Base-by-base conservation (phyloP, 2,113 vertebrate species). In the Osmerus eperlanus region DNA sequence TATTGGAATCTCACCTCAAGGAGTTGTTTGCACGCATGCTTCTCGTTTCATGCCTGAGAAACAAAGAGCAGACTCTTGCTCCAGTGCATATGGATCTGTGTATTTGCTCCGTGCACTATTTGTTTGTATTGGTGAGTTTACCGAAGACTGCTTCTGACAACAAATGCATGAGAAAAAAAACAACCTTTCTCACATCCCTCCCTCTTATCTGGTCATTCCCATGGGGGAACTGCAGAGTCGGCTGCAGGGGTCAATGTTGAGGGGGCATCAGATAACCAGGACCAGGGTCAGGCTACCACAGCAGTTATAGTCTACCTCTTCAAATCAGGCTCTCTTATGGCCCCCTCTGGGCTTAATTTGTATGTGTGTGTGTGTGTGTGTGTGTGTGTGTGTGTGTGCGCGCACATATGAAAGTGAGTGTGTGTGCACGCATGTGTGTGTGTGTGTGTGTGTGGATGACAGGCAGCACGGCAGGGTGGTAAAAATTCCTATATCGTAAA, bases 251-350 rank as follows among this genome's bases (percentile, higher is more conserved):
- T 91, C 87, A 88, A 72, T 82, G 83, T 80, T 78, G 70, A 78
- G 74, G 85, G 85, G 85, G 88, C 85, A 88, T 87, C 78, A 88
- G 88, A 92, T 90, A 91, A 88, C 74, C 75, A 36, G 68, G 81
- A 87, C 81, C 86, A 86, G 82, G 84, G 74, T 77, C 51, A 60
- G 87, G 75, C 73, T 72, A 71, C 86, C 76, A 84, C 59, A 47
- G 32, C 55, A 59, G 68, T 79, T 86, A 86, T 80, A 78, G 70
- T 82, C 81, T 81, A 81, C 76, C 63, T 66, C 78, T 74, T 73
- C 8, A 4, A 11, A 67, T 29, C 67, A 69, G 67, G 52, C n/a
- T 67, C 72, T 59, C 72, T 64, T 21, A 47, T 12, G 7, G 41
- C 41, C 41, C 41, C 41, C 41, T 47, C 41, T 47, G 41, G 1